Conservation (phyloP, 2,888 invertebrate species). For the Lasioglossum villosulum region DNA sequence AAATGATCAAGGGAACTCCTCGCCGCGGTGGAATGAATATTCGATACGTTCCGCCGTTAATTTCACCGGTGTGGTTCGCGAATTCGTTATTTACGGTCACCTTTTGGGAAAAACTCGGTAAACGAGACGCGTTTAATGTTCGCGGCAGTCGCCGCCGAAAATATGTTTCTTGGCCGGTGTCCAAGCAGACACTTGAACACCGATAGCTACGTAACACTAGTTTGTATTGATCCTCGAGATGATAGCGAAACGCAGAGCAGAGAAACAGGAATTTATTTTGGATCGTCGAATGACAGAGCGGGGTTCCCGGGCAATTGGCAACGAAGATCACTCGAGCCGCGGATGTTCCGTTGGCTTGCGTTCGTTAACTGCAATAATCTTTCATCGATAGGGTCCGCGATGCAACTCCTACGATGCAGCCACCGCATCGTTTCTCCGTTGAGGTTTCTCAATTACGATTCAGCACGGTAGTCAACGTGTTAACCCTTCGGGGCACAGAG, state of each 20-base stretch:
- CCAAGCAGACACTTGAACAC: slow-evolving; percentile 36
- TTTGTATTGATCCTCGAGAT: slow-evolving; percentile 55
- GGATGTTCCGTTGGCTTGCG: slow-evolving; percentile 14
- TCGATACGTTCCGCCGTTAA: background rate
- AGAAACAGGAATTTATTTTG: slow-evolving; percentile 23
- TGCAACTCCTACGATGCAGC: background rate
- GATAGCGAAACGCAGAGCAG: slow-evolving; percentile 13
- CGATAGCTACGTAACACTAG: slow-evolving; percentile 26
- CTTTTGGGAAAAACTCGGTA: background rate
- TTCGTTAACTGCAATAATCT: slow-evolving; percentile 8
- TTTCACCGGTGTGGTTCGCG: background rate
- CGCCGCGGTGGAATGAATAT: background rate
- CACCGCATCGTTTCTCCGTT: background rate
- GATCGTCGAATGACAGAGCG: slow-evolving; percentile 21
- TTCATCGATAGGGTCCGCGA: background rate
- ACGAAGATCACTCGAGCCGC: background rate
- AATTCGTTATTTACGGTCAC: background rate
- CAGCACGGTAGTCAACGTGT: too few species aligned
- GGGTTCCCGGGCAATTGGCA: background rate
- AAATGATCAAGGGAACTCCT: background rate
- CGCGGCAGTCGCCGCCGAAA: background rate
- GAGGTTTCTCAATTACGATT: background rate
- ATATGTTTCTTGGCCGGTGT: slow-evolving; percentile 30
- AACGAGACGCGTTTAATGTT: slow-evolving; percentile 11
- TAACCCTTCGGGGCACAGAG: too few species aligned